Base-by-base conservation (phyloP, 2,888 invertebrate species). In the Eupithecia vulgata region DNA sequence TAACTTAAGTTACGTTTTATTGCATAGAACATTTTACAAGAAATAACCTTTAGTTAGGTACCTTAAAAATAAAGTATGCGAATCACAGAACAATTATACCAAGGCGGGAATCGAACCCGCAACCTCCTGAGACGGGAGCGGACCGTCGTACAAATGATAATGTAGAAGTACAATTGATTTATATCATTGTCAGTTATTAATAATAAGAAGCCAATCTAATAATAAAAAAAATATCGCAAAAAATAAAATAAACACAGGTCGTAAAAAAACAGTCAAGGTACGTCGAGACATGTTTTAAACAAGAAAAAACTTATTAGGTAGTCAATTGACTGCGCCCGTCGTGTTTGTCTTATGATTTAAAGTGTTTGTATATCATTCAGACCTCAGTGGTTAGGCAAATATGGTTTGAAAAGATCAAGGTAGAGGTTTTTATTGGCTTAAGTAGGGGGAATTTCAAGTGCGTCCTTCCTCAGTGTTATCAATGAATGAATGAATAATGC, bases 361-460 rank as follows among this genome's bases (percentile, higher is more conserved):
- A 21, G 35, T 64, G 64, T 64, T 64, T 64, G 64, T 10, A n/a
- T 13, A 34, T 6, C 40, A 2, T 42, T 65, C 21, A 64, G 40
- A 65, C 13, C 65, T 40, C 40, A 25, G 40, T 65, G 40, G 21
- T 21, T 7, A 1, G 6, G 13, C 65, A 65, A 64, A 64, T 64
- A 64, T 64, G 21, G 8, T 21, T 65, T 65, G 5, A 40, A 65
- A 65, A 65, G 65, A 65, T 65, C 65, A 65, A 65, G 65, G 64
- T 17, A 64, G 17, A 61, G 61, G 61, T 66, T 40, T 17, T 59
- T 61, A 61, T 34, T 61, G 61, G 57, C 25, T 21, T 52, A 21
- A 48, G 48, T 48, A 48, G 48, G n/a, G 48, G n/a, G 8, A 15
- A 48, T 48, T 48, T 48, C n/a, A 48, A 48, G 8, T n/a, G 48